These are phyloP conservation scores for Campoplex nolae DNA, from an alignment of 2,888 invertebrate genomes.

Conservation along the genomic window DNA sequence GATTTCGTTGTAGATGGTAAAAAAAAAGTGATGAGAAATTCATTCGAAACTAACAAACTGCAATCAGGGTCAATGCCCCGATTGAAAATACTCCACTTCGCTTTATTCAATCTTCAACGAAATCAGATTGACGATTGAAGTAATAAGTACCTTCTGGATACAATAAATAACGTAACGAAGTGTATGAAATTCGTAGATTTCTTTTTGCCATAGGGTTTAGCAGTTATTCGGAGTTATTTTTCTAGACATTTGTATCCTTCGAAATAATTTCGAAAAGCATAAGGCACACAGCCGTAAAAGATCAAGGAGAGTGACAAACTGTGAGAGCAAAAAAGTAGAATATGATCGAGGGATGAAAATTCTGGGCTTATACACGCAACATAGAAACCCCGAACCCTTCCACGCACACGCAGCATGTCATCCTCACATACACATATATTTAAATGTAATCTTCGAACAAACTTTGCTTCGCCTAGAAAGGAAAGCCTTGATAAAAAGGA, in stretches of 20 bases:
- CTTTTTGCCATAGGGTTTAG: slow-evolving; percentile 12
- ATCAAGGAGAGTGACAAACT: not conserved
- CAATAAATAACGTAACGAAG: too few relatives aligned
- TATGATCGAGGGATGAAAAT: slow-evolving; percentile 53
- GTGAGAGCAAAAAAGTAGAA: slow-evolving; percentile 4
- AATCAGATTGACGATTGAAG: too few relatives aligned
- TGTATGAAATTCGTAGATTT: not conserved
- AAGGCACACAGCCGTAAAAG: slow-evolving; percentile 1
- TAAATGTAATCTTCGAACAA: slow-evolving; percentile 11
- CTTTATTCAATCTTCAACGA: not conserved
- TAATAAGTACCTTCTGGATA: too few relatives aligned
- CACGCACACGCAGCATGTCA: not conserved
- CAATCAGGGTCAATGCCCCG: too few relatives aligned
- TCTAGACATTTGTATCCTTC: slow-evolving; percentile 18
- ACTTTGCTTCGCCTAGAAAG: not conserved
- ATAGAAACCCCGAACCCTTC: not conserved
- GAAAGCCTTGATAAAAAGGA: not conserved
- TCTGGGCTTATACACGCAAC: slow-evolving; percentile 37
- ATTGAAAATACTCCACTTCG: not conserved
- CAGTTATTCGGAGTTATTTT: slow-evolving; percentile 5
- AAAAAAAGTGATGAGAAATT: not conserved
- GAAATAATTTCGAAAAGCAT: slow-evolving; percentile 45
- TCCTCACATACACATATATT: slow-evolving; percentile 6
- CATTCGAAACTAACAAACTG: not conserved
- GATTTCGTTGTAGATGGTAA: too few relatives aligned